Evolutionary conservation across 2,888 invertebrate genomes (phyloP), one percentile per base, ranked within the genome.

Genomic region (Cryptus viduatorius): DNA sequence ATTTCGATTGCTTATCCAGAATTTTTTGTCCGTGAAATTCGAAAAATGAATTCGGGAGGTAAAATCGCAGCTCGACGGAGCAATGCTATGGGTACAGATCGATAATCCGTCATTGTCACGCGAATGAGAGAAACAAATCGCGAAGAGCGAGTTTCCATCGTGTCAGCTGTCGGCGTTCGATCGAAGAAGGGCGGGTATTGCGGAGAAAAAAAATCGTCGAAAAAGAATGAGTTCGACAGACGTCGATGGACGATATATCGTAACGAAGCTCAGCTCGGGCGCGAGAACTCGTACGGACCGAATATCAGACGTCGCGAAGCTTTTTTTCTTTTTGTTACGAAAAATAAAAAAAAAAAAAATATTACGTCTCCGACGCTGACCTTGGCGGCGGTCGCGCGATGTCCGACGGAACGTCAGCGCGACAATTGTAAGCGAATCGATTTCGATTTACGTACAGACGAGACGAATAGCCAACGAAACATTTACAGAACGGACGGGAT

Each of bases 241-340:
- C 72, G 72, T 77, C 64, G 71, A 77, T 65, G 76, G 71, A 76
- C 75, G 76, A 81, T 76, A 76, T 76, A 82, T 77, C 76, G 82
- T 64, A 77, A 82, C 76, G 71, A 82, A 76, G 76, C 71, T 14
- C 10, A 0, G 10, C 12, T 12, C 24, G 10, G 2, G 16, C 16
- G n/a, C 56, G 59, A 56, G 24, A 37, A 37, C 59, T 42, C 37
- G 24, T 50, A 7, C 29, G 65, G 44, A 12, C 48, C 46, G 37
- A 68, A 44, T 72, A 42, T 71, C 24, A 16, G 53, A 31, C 37
- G 37, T 37, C 37, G 37, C 37, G 37, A 0, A 37, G 37, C 5
- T 37, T 37, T 37, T 37, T 37, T 37, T 37, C 37, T 37, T 37
- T 56, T 56, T 56, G 3, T 4, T 56, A 10, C 19, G 56, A 24